Percentiles rank a stretch among this genome's conserved stretches.
These are phyloP conservation scores for Triplophysa bombifrons DNA, from an alignment of 2,797 vertebrate species.

Conservation along the genomic window DNA sequence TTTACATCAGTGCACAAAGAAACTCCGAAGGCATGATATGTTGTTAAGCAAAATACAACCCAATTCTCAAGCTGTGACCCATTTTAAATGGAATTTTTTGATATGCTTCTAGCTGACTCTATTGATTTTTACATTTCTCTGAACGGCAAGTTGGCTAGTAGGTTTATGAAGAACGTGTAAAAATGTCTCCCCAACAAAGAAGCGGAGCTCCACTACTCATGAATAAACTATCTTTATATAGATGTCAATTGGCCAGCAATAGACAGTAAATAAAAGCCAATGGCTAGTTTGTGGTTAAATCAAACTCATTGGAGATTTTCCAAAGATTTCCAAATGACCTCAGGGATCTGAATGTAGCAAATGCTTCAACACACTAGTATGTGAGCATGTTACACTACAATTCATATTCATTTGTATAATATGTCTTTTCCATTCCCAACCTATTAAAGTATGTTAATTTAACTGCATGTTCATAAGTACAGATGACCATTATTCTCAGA, in stretches of 20 bases:
- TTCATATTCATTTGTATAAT: constrained; percentile 56
- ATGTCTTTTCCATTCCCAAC: constrained; percentile 29
- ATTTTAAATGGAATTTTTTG: constrained; percentile 82
- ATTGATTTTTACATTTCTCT: constrained; percentile 90
- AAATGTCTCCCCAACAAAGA: constrained; percentile 82
- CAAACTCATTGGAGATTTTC: constrained; percentile 89
- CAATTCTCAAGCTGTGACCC: constrained; percentile 74
- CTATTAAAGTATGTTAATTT: neutral
- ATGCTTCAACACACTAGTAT: constrained; percentile 66
- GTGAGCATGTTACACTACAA: constrained; percentile 54
- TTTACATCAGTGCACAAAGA: constrained; percentile 8
- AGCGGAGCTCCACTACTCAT: constrained; percentile 82
- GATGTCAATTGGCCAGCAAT: constrained; percentile 87
- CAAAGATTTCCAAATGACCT: constrained; percentile 93
- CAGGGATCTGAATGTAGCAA: constrained; percentile 80
- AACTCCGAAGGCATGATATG: constrained; percentile 33
- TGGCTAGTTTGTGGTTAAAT: constrained; percentile 91
- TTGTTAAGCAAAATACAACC: constrained; percentile 51
- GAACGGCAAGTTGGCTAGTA: constrained; percentile 78
- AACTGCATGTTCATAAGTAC: neutral
- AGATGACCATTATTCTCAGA: neutral
- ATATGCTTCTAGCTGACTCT: constrained; percentile 78
- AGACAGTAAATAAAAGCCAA: constrained; percentile 95
- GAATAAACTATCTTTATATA: constrained; percentile 87
- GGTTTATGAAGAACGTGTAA: constrained; percentile 84